Percentiles rank a stretch among this genome's conserved stretches.
Conservation (phyloP, 2,113 vertebrate genomes). For the Perognathus longimembris region DNA sequence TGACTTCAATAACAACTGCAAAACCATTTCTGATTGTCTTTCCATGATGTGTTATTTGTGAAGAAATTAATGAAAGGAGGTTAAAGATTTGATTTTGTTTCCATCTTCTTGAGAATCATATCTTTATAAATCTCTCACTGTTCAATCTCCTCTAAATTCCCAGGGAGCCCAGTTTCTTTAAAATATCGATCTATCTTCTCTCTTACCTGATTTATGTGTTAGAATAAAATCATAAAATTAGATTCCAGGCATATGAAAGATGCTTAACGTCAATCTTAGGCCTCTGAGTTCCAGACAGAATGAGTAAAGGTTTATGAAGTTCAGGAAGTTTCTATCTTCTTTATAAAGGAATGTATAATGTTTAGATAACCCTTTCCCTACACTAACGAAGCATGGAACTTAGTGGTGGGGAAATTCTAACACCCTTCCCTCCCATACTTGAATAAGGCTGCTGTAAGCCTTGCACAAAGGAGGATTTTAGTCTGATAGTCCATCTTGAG, state of each 20-base stretch:
- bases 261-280: slow-evolving; percentile 49
- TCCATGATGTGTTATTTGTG: slow-evolving; percentile 48
- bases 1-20: slow-evolving; percentile 64
- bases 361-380: slow-evolving; percentile 52
- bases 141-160: slow-evolving; percentile 44
- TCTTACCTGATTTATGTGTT: slow-evolving; percentile 65
- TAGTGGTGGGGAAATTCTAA: background rate
- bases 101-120: background rate
- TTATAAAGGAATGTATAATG: slow-evolving; percentile 23
- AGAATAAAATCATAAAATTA: slow-evolving; percentile 59
- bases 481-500: slow-evolving; percentile 64
- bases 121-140: slow-evolving; percentile 61
- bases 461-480: slow-evolving; percentile 66
- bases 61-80: slow-evolving; percentile 66
- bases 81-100: slow-evolving; percentile 72
- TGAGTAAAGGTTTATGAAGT: slow-evolving; percentile 60
- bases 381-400: slow-evolving; percentile 22
- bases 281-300: background rate
- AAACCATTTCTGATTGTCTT: slow-evolving; percentile 65
- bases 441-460: slow-evolving; percentile 56
- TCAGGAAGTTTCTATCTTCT: slow-evolving; percentile 32
- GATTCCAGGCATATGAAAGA: slow-evolving; percentile 62
- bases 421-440: background rate
- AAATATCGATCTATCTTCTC: slow-evolving; percentile 36
- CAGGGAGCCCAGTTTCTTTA: slow-evolving; percentile 43